Evolutionary conservation across 2,797 vertebrate genomes (phyloP).

Genomic region (Leucoraja ocellata): DNA sequence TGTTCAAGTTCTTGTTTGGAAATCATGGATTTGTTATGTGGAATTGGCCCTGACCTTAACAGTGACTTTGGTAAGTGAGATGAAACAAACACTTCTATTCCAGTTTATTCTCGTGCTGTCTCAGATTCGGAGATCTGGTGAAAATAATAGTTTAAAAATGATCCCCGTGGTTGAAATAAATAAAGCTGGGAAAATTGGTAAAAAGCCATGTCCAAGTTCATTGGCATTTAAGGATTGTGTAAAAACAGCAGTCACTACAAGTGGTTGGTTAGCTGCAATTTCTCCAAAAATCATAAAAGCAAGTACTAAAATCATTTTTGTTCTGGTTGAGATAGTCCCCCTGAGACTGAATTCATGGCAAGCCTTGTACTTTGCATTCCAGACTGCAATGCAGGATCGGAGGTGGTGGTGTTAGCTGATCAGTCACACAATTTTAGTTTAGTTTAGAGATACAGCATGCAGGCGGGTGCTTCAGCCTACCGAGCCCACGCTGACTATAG

Average conservation of each 20-base stretch:
- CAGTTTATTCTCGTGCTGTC: neutral
- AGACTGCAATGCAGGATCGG: neutral
- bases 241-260: neutral
- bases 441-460: too few relatives aligned
- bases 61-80: slow-evolving; percentile 45
- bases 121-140: neutral
- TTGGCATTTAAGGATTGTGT: neutral
- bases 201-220: neutral
- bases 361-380: neutral
- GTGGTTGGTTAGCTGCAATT: neutral
- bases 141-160: neutral
- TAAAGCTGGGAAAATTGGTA: neutral
- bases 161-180: neutral
- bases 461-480: too few relatives aligned
- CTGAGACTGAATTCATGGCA: neutral
- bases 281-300: neutral
- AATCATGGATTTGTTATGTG: slow-evolving; percentile 49
- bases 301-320: neutral
- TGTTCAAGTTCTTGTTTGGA: neutral
- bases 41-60: slow-evolving; percentile 46
- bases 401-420: too few relatives aligned
- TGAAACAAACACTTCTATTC: neutral
- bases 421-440: too few relatives aligned
- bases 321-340: neutral
- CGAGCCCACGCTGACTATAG: too few relatives aligned